Conservation (phyloP, 1,140 invertebrate species). For the Mya arenaria region DNA sequence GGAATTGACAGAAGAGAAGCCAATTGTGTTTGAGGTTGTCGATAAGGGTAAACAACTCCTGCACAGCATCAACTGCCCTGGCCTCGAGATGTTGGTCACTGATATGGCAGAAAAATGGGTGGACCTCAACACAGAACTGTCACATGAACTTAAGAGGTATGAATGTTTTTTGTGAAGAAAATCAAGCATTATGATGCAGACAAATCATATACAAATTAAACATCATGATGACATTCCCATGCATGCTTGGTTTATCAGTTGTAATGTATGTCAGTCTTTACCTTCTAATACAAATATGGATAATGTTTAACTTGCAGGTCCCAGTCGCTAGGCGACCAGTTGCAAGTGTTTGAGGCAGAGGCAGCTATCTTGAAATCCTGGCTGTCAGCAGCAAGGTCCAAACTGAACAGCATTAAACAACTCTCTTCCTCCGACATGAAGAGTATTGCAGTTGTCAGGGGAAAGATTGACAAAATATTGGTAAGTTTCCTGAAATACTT, state of each 20-base stretch:
- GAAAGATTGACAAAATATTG: conserved; percentile 76
- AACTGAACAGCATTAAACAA: conserved; percentile 68
- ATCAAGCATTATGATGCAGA: too few relatives aligned
- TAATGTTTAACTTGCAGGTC: conserved; percentile 64
- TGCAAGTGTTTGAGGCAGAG: conserved; percentile 75
- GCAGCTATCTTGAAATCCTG: conserved; percentile 72
- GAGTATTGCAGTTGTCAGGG: conserved; percentile 72
- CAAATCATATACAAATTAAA: too few relatives aligned
- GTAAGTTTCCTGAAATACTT: too few relatives aligned
- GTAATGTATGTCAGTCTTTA: too few relatives aligned
- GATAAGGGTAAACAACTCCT: conserved; percentile 77
- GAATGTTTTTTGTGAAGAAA: too few relatives aligned
- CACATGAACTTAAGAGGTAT: conserved; percentile 75
- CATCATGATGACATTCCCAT: too few relatives aligned
- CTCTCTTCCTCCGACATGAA: conserved; percentile 71
- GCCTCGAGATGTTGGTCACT: conserved; percentile 70
- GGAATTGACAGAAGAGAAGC: conserved; percentile 73
- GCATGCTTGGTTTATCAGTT: too few relatives aligned
- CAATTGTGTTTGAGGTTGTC: conserved; percentile 75
- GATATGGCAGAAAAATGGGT: conserved; percentile 77
- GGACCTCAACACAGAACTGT: conserved; percentile 68
- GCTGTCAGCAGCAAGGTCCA: conserved; percentile 72
- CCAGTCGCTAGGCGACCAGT: conserved; percentile 74
- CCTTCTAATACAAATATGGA: too few relatives aligned
- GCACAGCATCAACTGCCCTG: conserved; percentile 73